Percentiles rank a stretch among this genome's conserved stretches.
Conservation (phyloP, 2,797 vertebrate species). For the Melanotaenia trifasciata region DNA sequence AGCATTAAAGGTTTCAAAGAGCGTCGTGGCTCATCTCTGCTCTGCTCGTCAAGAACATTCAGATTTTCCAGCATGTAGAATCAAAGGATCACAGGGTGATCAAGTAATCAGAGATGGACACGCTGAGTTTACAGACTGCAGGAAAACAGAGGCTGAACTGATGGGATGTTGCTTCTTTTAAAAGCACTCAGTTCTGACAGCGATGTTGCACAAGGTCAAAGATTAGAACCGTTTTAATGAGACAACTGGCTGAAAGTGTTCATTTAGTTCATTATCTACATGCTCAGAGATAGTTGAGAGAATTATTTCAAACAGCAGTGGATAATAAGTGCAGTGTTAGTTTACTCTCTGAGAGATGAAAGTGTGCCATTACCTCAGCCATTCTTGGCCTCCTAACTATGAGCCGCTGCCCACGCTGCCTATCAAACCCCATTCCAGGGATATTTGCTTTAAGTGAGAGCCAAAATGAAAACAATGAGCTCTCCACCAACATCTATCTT, state of each 20-base stretch:
- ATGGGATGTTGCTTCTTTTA: too few relatives aligned
- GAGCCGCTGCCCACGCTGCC: conserved; percentile 37
- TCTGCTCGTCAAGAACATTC: not conserved
- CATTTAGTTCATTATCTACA: not conserved
- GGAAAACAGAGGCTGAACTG: not conserved
- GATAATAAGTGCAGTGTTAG: not conserved
- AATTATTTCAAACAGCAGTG: not conserved
- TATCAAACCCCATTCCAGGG: conserved; percentile 49
- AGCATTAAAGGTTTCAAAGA: conserved; percentile 6
- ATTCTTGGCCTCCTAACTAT: conserved; percentile 14
- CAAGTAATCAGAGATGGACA: not conserved
- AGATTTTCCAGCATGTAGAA: conserved; percentile 10
- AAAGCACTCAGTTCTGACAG: not conserved
- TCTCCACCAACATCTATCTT: conserved; percentile 5
- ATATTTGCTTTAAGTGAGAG: conserved; percentile 38
- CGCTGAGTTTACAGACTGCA: not conserved
- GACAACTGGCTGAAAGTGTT: not conserved
- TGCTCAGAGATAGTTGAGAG: not conserved
- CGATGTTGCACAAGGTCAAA: not conserved
- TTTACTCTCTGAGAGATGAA: conserved; percentile 15
- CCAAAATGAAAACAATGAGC: not conserved
- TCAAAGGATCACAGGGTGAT: conserved; percentile 11
- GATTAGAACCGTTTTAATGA: not conserved
- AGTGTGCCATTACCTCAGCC: conserved; percentile 15
- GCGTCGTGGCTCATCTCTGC: not conserved